Evolutionary conservation across 2,797 vertebrate species (phyloP), one percentile per base, ranked within the genome.

Genomic region (Jordanella pulchra): DNA sequence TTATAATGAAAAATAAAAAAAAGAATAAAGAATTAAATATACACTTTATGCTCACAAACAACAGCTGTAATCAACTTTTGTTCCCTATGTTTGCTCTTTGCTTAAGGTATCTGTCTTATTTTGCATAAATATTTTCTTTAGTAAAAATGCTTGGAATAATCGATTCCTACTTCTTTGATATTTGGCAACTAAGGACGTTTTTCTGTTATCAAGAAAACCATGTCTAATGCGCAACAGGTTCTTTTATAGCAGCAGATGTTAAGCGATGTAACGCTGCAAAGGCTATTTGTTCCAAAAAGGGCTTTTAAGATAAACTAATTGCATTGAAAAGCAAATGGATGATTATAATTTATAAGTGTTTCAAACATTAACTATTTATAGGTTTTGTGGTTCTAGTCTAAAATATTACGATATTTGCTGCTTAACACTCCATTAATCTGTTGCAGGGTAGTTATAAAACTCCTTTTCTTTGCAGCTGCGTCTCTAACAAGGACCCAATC

Each of bases 391-490:
- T 2, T 60, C 18, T 35, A 39, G 3, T 60, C 11, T 35, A 39
- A 21, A 39, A 61, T 39, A 23, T 35, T 18, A 60, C 35, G 18
- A n/a, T 39, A 61, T 61, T 39, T 61, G 1, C 65, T 47, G 77
- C 54, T 67, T 30, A 60, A 50, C 14, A 15, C 69, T 13, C 60
- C 64, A 60, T 60, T 54, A 1, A 23, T 47, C 1, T 65, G 28
- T 27, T 7, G 12, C 64, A 44, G 42, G n/a, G 64, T 13, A 66
- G 48, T 66, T 48, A 30, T 50, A 28, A 30, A 64, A 44, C 23
- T 7, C 27, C 9, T 23, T 65, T 18, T 58, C 15, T 44, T 73
- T 75, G 55, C 85, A 96, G 95, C 75, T 94, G 94, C 76, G 56
- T 45, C 39, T 2, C 23, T 61, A 1, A 77, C 75, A 74, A 72